phyloP scores from a whole-genome alignment of 2,113 vertebrate genomes.

The Hippocampus barbouri region DNA sequence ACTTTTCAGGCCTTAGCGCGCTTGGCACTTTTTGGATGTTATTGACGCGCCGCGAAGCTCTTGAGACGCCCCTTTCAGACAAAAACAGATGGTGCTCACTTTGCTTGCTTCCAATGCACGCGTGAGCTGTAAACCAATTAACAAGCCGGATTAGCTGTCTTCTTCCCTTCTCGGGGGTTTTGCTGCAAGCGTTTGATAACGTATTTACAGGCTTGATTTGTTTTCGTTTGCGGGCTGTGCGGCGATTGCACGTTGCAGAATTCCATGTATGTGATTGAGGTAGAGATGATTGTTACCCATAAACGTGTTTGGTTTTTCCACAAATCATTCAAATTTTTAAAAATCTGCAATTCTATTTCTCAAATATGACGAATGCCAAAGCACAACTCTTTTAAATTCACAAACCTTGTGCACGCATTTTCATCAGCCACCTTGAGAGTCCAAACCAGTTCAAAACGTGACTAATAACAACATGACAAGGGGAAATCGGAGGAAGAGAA shows the following conservation, averaged over 20 bases:
- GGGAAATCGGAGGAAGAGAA: slow-evolving; percentile 24
- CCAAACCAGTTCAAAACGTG: neutral
- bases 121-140: slow-evolving; percentile 67
- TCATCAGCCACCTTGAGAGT: neutral
- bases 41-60: slow-evolving; percentile 15
- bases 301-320: too few relatives aligned
- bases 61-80: slow-evolving; percentile 31
- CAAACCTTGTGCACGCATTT: neutral
- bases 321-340: too few relatives aligned
- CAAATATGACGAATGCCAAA: too few relatives aligned
- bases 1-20: neutral
- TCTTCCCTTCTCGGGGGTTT: slow-evolving; percentile 27
- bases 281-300: too few relatives aligned
- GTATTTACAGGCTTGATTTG: slow-evolving; percentile 1
- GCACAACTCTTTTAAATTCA: too few relatives aligned
- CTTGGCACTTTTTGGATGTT: slow-evolving; percentile 20
- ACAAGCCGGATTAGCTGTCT: slow-evolving; percentile 53
- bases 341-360: too few relatives aligned
- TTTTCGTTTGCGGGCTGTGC: neutral
- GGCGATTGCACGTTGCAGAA: too few relatives aligned
- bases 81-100: slow-evolving; percentile 61
- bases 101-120: slow-evolving; percentile 11
- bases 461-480: slow-evolving; percentile 11
- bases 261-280: too few relatives aligned
- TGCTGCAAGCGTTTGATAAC: slow-evolving; percentile 38